Percentiles rank a stretch among this genome's conserved stretches.
Evolutionary conservation across 2,888 invertebrate genomes (phyloP).

Genomic region (Lapara coniferarum): DNA sequence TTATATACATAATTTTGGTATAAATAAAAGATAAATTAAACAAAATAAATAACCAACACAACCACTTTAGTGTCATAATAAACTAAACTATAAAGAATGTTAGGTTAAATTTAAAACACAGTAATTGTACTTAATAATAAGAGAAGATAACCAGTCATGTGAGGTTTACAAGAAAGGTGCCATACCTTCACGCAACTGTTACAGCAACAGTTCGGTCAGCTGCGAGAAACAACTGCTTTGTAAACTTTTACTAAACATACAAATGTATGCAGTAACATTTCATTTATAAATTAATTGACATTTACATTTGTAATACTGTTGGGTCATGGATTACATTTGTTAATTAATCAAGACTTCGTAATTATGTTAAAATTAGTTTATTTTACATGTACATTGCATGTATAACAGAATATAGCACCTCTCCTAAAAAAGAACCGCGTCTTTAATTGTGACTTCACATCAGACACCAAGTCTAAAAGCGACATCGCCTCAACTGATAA

Average conservation of each 20-base stretch:
- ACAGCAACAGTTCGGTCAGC: no score
- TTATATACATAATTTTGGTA: conserved; percentile 68
- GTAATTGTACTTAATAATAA: conserved; percentile 61
- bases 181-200: not conserved
- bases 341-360: conserved; percentile 7
- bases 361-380: conserved; percentile 9
- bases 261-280: conserved; percentile 35
- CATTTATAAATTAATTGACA: conserved; percentile 25
- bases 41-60: conserved; percentile 82
- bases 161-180: conserved; percentile 38
- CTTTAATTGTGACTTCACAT: conserved; percentile 32
- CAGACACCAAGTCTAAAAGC: conserved; percentile 19
- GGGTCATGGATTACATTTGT: conserved; percentile 2
- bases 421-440: conserved; percentile 28
- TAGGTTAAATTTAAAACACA: conserved; percentile 55
- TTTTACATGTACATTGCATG: conserved; percentile 14
- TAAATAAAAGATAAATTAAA: conserved; percentile 79
- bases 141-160: conserved; percentile 41
- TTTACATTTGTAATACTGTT: conserved; percentile 18
- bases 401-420: conserved; percentile 34
- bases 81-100: conserved; percentile 64
- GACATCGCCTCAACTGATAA: conserved; percentile 22
- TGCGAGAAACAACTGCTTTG: not conserved
- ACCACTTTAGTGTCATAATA: conserved; percentile 69
- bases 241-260: not conserved